Base-by-base conservation (phyloP, 2,888 invertebrate genomes). In the Netelia virgata region DNA sequence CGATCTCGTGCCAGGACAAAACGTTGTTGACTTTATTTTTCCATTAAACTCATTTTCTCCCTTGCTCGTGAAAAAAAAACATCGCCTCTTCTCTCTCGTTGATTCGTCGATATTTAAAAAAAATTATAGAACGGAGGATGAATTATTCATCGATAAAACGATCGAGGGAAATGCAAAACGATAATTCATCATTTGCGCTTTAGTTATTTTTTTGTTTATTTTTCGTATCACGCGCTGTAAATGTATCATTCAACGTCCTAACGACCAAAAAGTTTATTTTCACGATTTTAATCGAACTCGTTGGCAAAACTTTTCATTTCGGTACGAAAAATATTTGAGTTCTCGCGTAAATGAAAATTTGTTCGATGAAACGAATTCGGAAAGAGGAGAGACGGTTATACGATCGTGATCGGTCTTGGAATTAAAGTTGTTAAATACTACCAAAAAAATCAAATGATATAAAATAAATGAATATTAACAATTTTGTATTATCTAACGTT, bases 1-100 rank as follows among this genome's bases (percentile, higher is more conserved):
- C 70, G 57, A 70, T 70, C 18, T 41, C 20, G 36, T 36, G 36
- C 36, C 36, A 36, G 41, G 57, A 59, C 59, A 20, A 11, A 47
- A 0, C 10, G 3, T 10, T 1, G 47, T 9, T 43, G 3, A 11
- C 59, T 53, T 57, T 59, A 43, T 10, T 59, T 72, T 43, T 43
- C 41, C 47, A 59, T 43, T 70, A 16, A 55, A 28, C 28, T 41
- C 70, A 41, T 2, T 55, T 41, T 72, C 36, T 57, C 18, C 11
- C 0, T 57, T 41, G 10, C 14, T 47, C 3, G 14, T 47, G 14
- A 47, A 47, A 47, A 11, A 14, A 47, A 47, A 14, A 1, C 11
- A 2, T 3, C 3, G 47, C 3, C 47, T 14, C 47, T 2, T 2
- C 11, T 14, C 47, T 47, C 10, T 47, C 11, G 47, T 14, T 47